Percentiles rank a stretch among this genome's conserved stretches.
These are phyloP conservation scores for Patella ulyssiponensis DNA, from an alignment of 2,888 invertebrate species.

Conservation along the genomic window DNA sequence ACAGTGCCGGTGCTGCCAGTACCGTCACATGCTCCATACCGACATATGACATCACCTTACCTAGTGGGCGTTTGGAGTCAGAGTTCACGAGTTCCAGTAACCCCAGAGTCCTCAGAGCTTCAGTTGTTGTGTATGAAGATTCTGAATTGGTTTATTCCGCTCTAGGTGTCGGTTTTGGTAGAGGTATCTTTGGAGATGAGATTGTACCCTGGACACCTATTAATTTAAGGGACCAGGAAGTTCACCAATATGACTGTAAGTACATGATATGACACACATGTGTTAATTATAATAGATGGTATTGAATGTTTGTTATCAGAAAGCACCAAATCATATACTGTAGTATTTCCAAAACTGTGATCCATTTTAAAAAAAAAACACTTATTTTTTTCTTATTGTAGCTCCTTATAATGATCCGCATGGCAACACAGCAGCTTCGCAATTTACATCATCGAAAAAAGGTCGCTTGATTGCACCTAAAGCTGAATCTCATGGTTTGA, in stretches of 20 bases:
- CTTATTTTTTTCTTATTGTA: not conserved
- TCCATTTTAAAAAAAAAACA: too few relatives aligned
- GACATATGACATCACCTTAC: constrained; percentile 52
- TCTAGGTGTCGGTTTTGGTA: constrained; percentile 28
- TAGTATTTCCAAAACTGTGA: too few relatives aligned
- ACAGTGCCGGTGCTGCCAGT: constrained; percentile 44
- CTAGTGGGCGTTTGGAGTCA: constrained; percentile 44
- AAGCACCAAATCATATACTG: too few relatives aligned
- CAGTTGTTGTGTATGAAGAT: constrained; percentile 49
- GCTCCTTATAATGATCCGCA: constrained; percentile 12
- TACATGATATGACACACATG: too few relatives aligned
- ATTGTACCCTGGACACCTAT: constrained; percentile 12
- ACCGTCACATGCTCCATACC: constrained; percentile 45
- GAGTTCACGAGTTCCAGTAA: constrained; percentile 50
- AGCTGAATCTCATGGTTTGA: not conserved
- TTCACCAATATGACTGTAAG: constrained; percentile 22
- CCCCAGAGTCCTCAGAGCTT: constrained; percentile 40
- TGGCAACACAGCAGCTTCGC: constrained; percentile 16
- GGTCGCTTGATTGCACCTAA: constrained; percentile 40
- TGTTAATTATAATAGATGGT: too few relatives aligned
- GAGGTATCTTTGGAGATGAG: constrained; percentile 24
- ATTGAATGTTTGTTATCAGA: too few relatives aligned
- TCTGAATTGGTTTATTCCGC: constrained; percentile 26
- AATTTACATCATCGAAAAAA: constrained; percentile 36
- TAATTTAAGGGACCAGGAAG: constrained; percentile 12